Base-by-base conservation (phyloP, 92 coral and sea anemone genomes). In the Epizoanthus fatuus region DNA sequence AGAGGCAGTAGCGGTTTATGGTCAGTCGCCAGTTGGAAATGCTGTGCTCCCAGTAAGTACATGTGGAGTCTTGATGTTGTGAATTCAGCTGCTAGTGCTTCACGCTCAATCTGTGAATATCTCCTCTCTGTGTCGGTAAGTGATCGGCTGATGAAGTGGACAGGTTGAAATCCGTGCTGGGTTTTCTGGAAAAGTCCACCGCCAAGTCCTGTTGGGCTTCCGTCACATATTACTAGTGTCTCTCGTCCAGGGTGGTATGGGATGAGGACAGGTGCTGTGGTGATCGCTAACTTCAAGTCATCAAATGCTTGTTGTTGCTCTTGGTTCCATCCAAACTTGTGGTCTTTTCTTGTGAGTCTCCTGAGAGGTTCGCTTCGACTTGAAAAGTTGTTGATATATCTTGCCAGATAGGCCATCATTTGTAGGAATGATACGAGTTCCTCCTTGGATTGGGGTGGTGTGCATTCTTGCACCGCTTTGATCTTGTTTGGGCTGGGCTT, bases 401-500 rank as follows among this genome's bases (percentile, higher is more conserved):
- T 57, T 32, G 89, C 87, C 13, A 91, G 39, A 78, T 82, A 83
- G 49, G 94, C 91, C 79, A 91, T 59, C 94, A 86, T 91, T 82
- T 86, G 94, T 49, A 86, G 87, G 72, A 89, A 85, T 4, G 91
- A 82, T 4, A 88, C 67, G 2, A 89, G 74, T 73, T 89, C 91
- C 22, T 93, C 91, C 49, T 86, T 93, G 13, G 88, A 79, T 17
- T 74, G 38, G 3, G 90, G 96, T 64, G 76, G 75, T 39, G 9
- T 20, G 74, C 90, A 87, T 62, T 81, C 87, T 9, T 57, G 25
- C 19, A 90, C 86, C 11, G 91, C 94, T 9, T 72, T 63, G 60
- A 90, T 77, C 65, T 93, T 93, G 78, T 73, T 79, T 49, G 86
- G 92, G 69, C 95, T 92, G 10, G 95, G 95, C 38, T 79, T 88